Base-by-base conservation (phyloP, 2,888 invertebrate species). In the Cabera pusaria region DNA sequence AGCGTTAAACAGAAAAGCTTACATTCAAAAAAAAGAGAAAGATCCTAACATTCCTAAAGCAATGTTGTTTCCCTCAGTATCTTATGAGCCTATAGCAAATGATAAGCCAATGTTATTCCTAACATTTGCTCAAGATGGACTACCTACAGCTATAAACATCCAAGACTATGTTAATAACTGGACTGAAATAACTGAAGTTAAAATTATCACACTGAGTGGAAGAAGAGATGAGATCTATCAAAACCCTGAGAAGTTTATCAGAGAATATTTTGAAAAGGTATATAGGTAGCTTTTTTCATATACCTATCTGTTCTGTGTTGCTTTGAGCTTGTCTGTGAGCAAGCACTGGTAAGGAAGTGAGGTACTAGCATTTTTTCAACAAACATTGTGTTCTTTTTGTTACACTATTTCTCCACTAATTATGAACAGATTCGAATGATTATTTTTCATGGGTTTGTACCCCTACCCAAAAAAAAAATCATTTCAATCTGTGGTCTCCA, bases 251-350 rank as follows among this genome's bases (percentile, higher is more conserved):
- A 89, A 88, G 46, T 90, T 87, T 49, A 89, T 91, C 10, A 80
- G 90, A 22, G 88, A 91, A 62, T 88, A 90, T 65, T 90, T 90
- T 65, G 86, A 88, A 65, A 90, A 91, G 78, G 91, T 91, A 61
- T 24, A 5, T 14, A 10, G 59, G 33, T 43, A 7, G 8, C 21
- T 5, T 21, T 24, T 22, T 20, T 27, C 2, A n/a, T n/a, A n/a
- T n/a, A n/a, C n/a, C n/a, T n/a, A n/a, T n/a, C n/a, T n/a, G n/a
- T n/a, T n/a, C n/a, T n/a, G n/a, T n/a, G n/a, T n/a, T n/a, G n/a
- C n/a, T n/a, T n/a, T n/a, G n/a, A n/a, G n/a, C n/a, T n/a, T n/a
- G n/a, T n/a, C n/a, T n/a, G n/a, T n/a, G n/a, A n/a, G n/a, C n/a
- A n/a, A n/a, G n/a, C n/a, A n/a, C n/a, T n/a, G n/a, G n/a, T n/a